These are phyloP conservation scores for Euwallacea similis DNA, from an alignment of 1,140 invertebrate genomes.

Conservation along the genomic window DNA sequence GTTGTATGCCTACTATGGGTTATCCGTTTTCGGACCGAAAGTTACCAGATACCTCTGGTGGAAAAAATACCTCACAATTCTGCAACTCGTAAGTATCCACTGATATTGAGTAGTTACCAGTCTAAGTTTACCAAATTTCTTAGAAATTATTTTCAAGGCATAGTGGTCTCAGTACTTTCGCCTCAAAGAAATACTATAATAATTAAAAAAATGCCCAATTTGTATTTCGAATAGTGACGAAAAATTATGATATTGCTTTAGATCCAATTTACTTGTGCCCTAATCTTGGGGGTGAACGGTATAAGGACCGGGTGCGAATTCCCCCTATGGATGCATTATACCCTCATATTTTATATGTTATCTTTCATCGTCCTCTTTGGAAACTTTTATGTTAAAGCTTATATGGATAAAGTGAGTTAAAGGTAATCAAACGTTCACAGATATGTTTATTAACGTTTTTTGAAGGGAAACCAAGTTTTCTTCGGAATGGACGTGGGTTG, in stretches of 20 bases:
- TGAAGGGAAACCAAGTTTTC: constrained; percentile 49
- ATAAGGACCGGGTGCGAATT: constrained; percentile 84
- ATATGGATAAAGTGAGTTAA: constrained; percentile 68
- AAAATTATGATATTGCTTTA: constrained; percentile 45
- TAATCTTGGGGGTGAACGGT: constrained; percentile 81
- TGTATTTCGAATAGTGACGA: background rate
- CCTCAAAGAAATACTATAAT: background rate
- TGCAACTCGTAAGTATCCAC: constrained; percentile 65
- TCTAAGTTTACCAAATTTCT: background rate
- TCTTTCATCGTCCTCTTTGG: constrained; percentile 89
- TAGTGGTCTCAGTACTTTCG: no score
- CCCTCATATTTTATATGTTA: constrained; percentile 87
- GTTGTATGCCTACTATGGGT: constrained; percentile 92
- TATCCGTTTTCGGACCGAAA: constrained; percentile 78
- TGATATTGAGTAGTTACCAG: background rate
- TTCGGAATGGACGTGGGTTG: constrained; percentile 51
- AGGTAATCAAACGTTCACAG: background rate
- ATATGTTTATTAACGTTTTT: constrained; percentile 3
- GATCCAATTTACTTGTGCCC: constrained; percentile 86
- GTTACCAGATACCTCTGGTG: constrained; percentile 86
- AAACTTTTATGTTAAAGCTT: constrained; percentile 87
- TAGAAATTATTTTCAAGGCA: no score
- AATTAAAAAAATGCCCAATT: constrained; percentile 13
- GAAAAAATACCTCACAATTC: constrained; percentile 90
- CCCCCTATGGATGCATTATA: constrained; percentile 93